Conservation (phyloP, 2,113 vertebrate genomes). For the Pangasianodon gigas region DNA sequence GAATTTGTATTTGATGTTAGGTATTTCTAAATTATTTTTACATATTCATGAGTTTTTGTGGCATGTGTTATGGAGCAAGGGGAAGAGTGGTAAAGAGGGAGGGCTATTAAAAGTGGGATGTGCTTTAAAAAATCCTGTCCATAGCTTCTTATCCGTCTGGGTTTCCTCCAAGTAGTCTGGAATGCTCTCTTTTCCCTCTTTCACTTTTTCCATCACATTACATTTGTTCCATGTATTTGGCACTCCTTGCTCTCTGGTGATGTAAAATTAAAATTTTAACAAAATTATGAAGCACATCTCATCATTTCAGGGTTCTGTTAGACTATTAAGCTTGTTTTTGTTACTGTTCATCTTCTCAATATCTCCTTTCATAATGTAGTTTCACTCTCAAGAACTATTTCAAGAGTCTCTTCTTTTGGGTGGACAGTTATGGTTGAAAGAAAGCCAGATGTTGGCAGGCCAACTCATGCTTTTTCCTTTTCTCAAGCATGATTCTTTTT, state of each 20-base stretch:
- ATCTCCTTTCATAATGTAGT: neutral
- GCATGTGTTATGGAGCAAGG: neutral
- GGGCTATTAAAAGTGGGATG: constrained; percentile 23
- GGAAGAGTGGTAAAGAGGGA: neutral
- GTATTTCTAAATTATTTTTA: neutral
- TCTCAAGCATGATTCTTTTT: constrained; percentile 36
- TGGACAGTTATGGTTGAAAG: neutral
- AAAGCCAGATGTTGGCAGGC: neutral
- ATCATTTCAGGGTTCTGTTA: neutral
- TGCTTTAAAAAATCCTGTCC: constrained; percentile 45
- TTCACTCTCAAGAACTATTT: neutral
- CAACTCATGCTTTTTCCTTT: neutral
- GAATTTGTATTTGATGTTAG: neutral
- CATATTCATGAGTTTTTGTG: neutral
- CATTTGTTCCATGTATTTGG: constrained; percentile 17
- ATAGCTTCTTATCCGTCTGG: constrained; percentile 52
- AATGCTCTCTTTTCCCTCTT: constrained; percentile 50
- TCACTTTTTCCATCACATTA: constrained; percentile 9
- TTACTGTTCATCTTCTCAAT: neutral
- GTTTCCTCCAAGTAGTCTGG: constrained; percentile 63
- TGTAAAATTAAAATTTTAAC: neutral
- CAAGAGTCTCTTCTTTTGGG: neutral
- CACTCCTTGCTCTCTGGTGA: neutral
- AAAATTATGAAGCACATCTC: neutral
- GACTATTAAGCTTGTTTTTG: neutral